A percentile compares a stretch with the other conserved stretches of the same genome.
Evolutionary conservation across 2,797 vertebrate genomes (phyloP).

Genomic region (Pangasius macronema): DNA sequence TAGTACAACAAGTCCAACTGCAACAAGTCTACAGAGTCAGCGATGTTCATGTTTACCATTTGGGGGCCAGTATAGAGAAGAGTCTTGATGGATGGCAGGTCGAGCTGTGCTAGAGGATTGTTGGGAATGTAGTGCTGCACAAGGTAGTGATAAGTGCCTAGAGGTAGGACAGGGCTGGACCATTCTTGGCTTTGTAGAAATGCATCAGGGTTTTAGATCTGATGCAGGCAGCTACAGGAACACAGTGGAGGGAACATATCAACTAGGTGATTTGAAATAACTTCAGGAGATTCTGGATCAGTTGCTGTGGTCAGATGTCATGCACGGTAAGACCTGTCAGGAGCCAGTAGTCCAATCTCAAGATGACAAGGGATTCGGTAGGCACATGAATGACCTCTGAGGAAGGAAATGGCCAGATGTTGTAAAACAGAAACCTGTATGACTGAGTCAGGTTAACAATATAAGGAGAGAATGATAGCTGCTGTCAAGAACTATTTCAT

Average conservation of each 20-base stretch:
- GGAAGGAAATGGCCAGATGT: neutral
- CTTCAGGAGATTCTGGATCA: neutral
- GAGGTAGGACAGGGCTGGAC: neutral
- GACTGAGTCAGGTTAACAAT: neutral
- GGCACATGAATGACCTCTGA: neutral
- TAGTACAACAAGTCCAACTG: neutral
- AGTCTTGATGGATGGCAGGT: neutral
- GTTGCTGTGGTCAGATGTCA: neutral
- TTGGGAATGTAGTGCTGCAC: neutral
- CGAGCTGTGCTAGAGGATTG: neutral
- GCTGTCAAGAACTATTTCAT: neutral
- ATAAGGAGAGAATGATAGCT: neutral
- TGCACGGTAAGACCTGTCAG: neutral
- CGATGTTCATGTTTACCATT: neutral
- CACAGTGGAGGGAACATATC: neutral
- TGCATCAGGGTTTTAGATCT: neutral
- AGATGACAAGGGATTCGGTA: neutral
- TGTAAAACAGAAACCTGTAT: neutral
- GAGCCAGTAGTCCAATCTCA: neutral
- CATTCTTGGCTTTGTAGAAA: neutral
- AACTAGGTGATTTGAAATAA: neutral
- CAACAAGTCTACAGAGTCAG: neutral
- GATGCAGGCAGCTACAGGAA: neutral
- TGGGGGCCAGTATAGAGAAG: neutral
- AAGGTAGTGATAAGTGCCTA: neutral